Evolutionary conservation across 1,140 invertebrate species (phyloP).

Genomic region (Choristoneura fumiferana): DNA sequence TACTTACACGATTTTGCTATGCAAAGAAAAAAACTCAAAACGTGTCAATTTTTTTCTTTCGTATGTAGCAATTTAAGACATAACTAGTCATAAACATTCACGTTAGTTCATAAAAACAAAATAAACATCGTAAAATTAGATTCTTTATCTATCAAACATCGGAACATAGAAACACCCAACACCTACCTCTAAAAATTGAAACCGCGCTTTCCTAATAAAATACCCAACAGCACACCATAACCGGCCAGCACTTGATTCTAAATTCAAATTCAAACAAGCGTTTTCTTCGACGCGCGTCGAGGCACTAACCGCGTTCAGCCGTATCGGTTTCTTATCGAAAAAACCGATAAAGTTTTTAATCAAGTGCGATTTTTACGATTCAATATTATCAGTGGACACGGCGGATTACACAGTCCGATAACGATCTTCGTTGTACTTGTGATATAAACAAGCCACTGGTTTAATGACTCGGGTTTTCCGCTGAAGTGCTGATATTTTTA

Average conservation of each 20-base stretch:
- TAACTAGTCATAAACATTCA: too few species aligned
- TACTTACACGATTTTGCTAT: too few species aligned
- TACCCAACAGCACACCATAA: constrained; percentile 1
- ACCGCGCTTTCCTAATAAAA: background rate
- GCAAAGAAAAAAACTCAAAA: too few species aligned
- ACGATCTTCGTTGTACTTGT: constrained; percentile 36
- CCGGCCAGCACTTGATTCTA: background rate
- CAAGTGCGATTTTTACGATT: constrained; percentile 70
- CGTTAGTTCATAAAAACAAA: too few species aligned
- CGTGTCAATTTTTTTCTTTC: too few species aligned
- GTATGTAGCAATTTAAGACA: too few species aligned
- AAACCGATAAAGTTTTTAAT: constrained; percentile 53
- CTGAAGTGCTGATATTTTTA: too few species aligned
- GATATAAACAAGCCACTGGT: constrained; percentile 18
- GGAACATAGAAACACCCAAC: background rate
- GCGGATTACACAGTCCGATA: constrained; percentile 67
- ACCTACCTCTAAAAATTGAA: background rate
- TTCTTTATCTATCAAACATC: background rate
- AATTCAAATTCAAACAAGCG: constrained; percentile 13
- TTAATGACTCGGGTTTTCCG: constrained; percentile 13
- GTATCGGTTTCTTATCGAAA: constrained; percentile 35
- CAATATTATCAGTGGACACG: constrained; percentile 64
- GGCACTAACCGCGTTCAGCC: constrained; percentile 34
- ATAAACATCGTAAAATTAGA: background rate
- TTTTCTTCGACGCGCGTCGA: constrained; percentile 9